phyloP scores from a whole-genome alignment of 30 jellyfish, hydroid and myxozoan genomes.

The Chironex yamaguchii region DNA sequence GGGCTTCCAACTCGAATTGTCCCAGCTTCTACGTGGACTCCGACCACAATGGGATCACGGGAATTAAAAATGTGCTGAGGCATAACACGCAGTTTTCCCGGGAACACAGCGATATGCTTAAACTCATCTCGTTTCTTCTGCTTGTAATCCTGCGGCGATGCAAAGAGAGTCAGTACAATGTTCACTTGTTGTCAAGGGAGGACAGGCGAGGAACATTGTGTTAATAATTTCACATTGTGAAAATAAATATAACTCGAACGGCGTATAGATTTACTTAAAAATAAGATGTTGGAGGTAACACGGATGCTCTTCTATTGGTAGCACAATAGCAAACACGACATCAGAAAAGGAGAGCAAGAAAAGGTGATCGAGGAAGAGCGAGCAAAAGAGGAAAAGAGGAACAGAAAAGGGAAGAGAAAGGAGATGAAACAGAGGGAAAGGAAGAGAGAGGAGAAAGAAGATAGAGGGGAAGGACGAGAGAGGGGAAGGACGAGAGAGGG shows the following conservation, averaged over 20 bases:
- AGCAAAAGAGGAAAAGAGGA: no score
- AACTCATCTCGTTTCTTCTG: constrained; percentile 82
- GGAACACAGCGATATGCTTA: constrained; percentile 96
- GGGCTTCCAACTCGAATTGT: constrained; percentile 93
- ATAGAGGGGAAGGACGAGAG: no score
- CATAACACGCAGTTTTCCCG: constrained; percentile 86
- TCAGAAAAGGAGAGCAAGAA: no score
- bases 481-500: no score
- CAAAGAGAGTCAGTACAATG: not conserved
- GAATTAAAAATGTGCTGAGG: constrained; percentile 96
- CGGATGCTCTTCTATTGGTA: no score
- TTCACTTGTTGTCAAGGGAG: not conserved
- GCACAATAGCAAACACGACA: no score
- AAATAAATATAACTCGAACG: not conserved
- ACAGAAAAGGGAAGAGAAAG: no score
- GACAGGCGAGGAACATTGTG: not conserved
- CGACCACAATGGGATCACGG: constrained; percentile 98
- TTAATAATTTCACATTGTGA: not conserved
- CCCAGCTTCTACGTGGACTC: constrained; percentile 97
- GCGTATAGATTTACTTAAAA: not conserved
- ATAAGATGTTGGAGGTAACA: not conserved
- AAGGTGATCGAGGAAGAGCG: no score
- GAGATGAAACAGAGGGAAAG: no score
- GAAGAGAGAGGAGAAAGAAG: no score
- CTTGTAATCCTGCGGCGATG: constrained; percentile 82